Evolutionary conservation across 2,888 invertebrate species (phyloP), one percentile per base, ranked within the genome.

Genomic region (Amblyjoppa fuscipennis): DNA sequence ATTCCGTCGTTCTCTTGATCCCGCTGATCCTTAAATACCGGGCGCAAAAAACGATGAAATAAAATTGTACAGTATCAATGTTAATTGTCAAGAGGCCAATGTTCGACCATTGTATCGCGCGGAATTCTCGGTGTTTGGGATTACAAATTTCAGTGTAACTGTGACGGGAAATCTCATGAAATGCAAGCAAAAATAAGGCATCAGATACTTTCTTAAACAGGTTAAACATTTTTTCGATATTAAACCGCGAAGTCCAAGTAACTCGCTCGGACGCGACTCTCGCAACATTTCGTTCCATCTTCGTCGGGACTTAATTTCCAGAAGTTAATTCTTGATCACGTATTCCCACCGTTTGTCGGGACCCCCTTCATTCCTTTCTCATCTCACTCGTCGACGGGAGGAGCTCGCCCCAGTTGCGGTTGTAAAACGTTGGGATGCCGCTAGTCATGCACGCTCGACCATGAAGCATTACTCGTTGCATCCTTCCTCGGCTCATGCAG

Each of bases 351-450:
- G 74, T 83, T 51, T 53, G 20, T 51, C 69, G 68, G 59, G 68
- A 61, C 73, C 45, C 38, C 64, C 28, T 70, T 28, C 20, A 70
- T 66, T 56, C 34, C 61, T 79, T 74, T 70, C 70, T 76, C 61
- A 79, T 78, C 75, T 79, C 88, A 34, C 59, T 71, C 73, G 68
- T 75, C 73, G 31, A 25, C 28, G 75, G 31, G 77, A 81, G 73
- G 49, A 76, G 78, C 49, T 79, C 79, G 85, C 82, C 64, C 85
- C 79, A 85, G 79, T 85, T 85, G 85, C 56, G 78, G 75, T 82
- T 85, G 51, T 75, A 71, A 82, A 79, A 85, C 31, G 71, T 51
- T 68, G 53, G 45, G 73, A 16, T 28, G 68, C 20, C 69, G 51
- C 34, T 51, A 66, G 81, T 70, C 74, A 69, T 77, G 74, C 74